Percentiles rank a stretch among this genome's conserved stretches.
These are phyloP conservation scores for Rachycentron canadum DNA, from an alignment of 2,797 vertebrate genomes.

Conservation along the genomic window DNA sequence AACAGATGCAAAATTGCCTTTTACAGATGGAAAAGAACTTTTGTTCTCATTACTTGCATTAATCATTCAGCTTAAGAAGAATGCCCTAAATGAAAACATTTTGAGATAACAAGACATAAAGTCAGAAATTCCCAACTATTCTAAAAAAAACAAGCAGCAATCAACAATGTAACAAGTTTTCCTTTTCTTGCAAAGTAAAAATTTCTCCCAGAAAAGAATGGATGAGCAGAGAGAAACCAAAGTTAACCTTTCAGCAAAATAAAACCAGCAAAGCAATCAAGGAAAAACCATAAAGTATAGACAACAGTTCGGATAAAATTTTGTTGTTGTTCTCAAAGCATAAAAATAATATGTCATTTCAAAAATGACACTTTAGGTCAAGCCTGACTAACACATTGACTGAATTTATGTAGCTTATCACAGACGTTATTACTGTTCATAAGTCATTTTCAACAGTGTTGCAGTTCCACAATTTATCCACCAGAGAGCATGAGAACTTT, in stretches of 20 bases:
- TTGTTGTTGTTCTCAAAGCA: conserved; percentile 1
- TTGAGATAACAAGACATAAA: not conserved
- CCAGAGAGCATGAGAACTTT: not conserved
- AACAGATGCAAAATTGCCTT: conserved; percentile 5
- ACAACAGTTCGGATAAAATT: not conserved
- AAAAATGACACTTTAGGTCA: not conserved
- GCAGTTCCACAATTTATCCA: not conserved
- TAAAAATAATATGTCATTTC: not conserved
- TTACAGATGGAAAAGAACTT: not conserved
- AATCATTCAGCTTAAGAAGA: not conserved
- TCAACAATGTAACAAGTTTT: not conserved
- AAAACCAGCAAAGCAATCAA: not conserved
- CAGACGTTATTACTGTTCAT: not conserved
- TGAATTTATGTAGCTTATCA: not conserved
- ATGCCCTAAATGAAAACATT: conserved; percentile 8
- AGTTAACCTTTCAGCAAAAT: conserved; percentile 11
- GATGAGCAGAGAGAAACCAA: not conserved
- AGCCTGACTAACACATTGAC: not conserved
- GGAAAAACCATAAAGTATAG: not conserved
- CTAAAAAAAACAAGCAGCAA: conserved; percentile 14
- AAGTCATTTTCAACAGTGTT: too few relatives aligned
- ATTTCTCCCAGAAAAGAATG: not conserved
- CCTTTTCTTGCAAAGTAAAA: not conserved
- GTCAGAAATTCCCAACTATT: not conserved
- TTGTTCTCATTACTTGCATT: conserved; percentile 5